A percentile compares a stretch with the other conserved stretches of the same genome.
These are phyloP conservation scores for Coregonus sp. DNA, from an alignment of 2,797 vertebrate genomes.

Conservation along the genomic window DNA sequence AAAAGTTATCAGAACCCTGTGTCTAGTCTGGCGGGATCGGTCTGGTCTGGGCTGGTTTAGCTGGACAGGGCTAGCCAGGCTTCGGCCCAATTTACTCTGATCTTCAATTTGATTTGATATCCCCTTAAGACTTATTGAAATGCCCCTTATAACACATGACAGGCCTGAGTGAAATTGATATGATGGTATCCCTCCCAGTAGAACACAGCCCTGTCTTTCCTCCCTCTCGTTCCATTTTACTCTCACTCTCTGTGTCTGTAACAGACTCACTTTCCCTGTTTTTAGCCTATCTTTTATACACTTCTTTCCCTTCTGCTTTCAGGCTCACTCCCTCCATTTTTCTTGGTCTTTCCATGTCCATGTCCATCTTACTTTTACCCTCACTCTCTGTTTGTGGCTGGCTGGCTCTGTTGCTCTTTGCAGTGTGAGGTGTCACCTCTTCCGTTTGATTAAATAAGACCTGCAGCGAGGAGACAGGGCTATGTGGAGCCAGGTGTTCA, in stretches of 20 bases:
- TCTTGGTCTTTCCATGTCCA: background rate
- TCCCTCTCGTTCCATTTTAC: background rate
- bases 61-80: constrained; percentile 9
- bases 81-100: constrained; percentile 30
- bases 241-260: background rate
- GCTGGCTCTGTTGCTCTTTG: constrained; percentile 17
- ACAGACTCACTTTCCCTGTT: background rate
- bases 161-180: constrained; percentile 20
- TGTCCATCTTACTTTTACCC: background rate
- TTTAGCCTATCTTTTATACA: background rate
- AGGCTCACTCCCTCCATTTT: background rate
- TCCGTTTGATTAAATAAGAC: constrained; percentile 73
- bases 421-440: constrained; percentile 34
- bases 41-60: constrained; percentile 4
- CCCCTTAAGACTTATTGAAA: constrained; percentile 17
- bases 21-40: background rate
- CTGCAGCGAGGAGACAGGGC: constrained; percentile 50
- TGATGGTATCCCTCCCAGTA: constrained; percentile 33
- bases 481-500: constrained; percentile 64
- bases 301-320: background rate
- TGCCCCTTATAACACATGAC: constrained; percentile 24
- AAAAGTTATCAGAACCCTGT: constrained; percentile 23
- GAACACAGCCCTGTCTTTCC: constrained; percentile 7
- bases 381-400: background rate
- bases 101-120: constrained; percentile 36